These are phyloP conservation scores for Nymphicus hollandicus DNA, from an alignment of 2,113 vertebrate species.

Conservation along the genomic window DNA sequence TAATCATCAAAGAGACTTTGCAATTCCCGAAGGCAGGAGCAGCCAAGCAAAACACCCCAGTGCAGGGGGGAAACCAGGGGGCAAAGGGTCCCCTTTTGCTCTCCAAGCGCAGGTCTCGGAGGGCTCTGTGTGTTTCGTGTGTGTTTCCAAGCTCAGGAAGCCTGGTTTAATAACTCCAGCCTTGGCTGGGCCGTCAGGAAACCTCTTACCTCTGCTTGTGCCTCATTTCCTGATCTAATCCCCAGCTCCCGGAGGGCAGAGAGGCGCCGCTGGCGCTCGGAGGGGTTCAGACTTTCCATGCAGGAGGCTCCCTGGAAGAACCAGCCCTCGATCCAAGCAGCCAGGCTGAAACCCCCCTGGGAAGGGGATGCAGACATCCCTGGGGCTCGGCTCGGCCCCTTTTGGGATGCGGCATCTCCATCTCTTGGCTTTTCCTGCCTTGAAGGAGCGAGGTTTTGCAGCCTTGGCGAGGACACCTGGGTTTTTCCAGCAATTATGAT, in stretches of 20 bases:
- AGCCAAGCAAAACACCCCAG: neutral
- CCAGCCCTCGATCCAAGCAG: neutral
- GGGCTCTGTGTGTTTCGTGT: fast-evolving
- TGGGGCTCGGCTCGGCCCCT: fast-evolving
- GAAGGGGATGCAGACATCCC: neutral
- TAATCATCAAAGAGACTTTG: neutral
- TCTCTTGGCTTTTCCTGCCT: neutral
- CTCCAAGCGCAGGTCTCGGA: fast-evolving
- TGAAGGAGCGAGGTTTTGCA: neutral
- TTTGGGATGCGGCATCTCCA: fast-evolving
- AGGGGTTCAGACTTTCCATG: neutral
- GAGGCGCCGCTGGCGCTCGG: conserved; percentile 5
- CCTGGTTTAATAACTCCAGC: neutral
- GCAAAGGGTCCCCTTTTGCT: neutral
- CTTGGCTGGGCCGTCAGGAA: conserved; percentile 41
- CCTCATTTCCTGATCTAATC: conserved; percentile 62
- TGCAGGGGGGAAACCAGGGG: neutral
- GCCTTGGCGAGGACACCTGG: neutral
- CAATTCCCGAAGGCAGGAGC: too few relatives aligned
- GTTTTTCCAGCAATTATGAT: neutral
- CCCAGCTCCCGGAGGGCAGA: conserved; percentile 30
- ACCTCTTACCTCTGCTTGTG: conserved; percentile 62
- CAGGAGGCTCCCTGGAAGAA: neutral
- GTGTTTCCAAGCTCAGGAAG: neutral
- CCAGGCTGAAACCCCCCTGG: fast-evolving